Evolutionary conservation across 53 echinoderm and acorn worm genomes (phyloP), one percentile per base, ranked within the genome.

Genomic region (Echinometra lucunter): DNA sequence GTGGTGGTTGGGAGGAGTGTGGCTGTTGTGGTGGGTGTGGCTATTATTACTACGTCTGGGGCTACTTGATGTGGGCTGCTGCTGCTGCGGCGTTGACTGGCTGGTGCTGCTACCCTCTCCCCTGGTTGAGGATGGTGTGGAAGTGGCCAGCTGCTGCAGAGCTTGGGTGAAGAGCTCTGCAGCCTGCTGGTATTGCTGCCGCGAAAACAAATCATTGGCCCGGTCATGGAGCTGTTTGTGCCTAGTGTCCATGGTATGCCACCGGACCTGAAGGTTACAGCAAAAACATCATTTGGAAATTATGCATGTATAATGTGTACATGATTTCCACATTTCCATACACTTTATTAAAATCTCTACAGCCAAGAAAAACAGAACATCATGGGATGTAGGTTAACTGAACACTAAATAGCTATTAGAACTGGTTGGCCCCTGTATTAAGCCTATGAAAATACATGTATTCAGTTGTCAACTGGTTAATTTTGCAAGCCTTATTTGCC

Each of bases 171-270:
- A 98, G 66, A 97, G 93, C 92, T 97, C 95, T 44, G 98, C 97
- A 45, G 98, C 98, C 66, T 97, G 96, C 37, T 94, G 95, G 95
- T 98, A 98, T 58, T 98, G 97, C 70, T 97, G 97, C 92, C 95
- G 94, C 89, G 96, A 96, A 95, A 98, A 97, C 91, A 96, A 96
- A 94, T 97, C 97, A 95, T 97, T 98, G 96, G 98, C 98, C 96
- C 96, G 95, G 91, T 98, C 98, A 96, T 97, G 97, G 95, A 98
- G 97, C 96, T 98, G 96, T 91, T 98, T 98, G 92, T 98, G 98
- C 96, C 97, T 97, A 95, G 96, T 97, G 95, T 98, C 98, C 98
- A 98, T 98, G 95, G 96, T 98, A 97, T 88, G 97, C 95, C 97
- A 96, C 96, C 98, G 94, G 97, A 96, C 95, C 98, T 97, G 95